Evolutionary conservation across 2,888 invertebrate genomes (phyloP).

Genomic region (Phortica magna): DNA sequence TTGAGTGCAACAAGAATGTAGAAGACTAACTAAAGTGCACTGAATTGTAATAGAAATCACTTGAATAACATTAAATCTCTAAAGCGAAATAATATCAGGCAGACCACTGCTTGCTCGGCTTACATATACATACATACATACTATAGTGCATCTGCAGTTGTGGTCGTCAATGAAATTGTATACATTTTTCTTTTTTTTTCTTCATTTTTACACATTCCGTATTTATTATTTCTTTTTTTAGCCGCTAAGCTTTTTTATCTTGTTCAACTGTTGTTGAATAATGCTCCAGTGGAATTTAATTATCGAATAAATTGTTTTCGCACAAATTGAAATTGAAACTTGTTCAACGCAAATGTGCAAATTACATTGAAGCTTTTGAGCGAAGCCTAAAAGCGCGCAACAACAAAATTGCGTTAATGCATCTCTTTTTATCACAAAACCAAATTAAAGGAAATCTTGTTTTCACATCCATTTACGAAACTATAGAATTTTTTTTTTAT

Average conservation of each 20-base stretch:
- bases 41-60: background rate
- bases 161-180: background rate
- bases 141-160: background rate
- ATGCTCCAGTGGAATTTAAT: slow-evolving; percentile 16
- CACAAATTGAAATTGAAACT: slow-evolving; percentile 38
- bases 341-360: slow-evolving; percentile 44
- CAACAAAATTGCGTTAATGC: slow-evolving; percentile 42
- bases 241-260: too few species aligned
- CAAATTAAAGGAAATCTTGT: too few species aligned
- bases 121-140: too few species aligned
- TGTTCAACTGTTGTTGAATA: background rate
- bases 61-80: background rate
- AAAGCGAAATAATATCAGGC: background rate
- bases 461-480: too few species aligned
- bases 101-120: background rate
- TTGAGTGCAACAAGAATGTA: background rate
- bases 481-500: slow-evolving; percentile 13
- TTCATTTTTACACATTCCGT: background rate
- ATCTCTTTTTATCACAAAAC: background rate
- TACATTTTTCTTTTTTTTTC: background rate
- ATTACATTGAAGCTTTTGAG: slow-evolving; percentile 28
- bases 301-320: slow-evolving; percentile 11
- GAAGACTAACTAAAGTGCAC: background rate
- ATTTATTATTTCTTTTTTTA: too few species aligned
- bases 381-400: slow-evolving; percentile 60